Base-by-base conservation (phyloP, 1,140 invertebrate genomes). In the Aphaenogaster floridana region DNA sequence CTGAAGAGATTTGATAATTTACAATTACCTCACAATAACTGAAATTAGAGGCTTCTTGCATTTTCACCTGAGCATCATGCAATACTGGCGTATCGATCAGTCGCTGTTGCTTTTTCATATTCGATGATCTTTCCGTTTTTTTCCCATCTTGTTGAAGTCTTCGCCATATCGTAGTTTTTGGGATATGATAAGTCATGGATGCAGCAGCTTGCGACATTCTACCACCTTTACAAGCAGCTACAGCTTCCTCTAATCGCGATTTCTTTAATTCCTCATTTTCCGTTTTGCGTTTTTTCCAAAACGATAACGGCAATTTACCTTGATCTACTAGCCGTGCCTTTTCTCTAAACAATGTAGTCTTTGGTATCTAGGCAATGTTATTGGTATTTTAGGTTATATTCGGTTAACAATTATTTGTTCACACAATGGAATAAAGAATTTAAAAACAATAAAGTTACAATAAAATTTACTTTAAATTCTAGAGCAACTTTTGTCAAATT, bases 81-180 rank as follows among this genome's bases (percentile, higher is more conserved):
- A 79, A 28, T n/a, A 50, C 45, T 50, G 87, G 28, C 4, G n/a
- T 50, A 28, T 87, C 68, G 13, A 21, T 17, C 42, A 61, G 2
- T 52, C 66, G 66, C 66, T 86, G 84, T 9, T 86, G 48, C 15
- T 87, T 91, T 45, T 83, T 92, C 8, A 69, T 50, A 36, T 71
- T 89, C 15, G 66, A 34, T 1, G 48, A 59, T 34, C 61, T 72
- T 71, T 91, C 81, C 3, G 84, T 77, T n/a, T 92, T 93, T 72
- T 92, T 69, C 7, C 88, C 86, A 42, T 94, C 93, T 66, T 96
- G 95, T 69, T 96, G 96, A 6, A 97, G 91, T 74, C 96, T 94
- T 42, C 96, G 95, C 96, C 96, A 97, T 36, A 97, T 96, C 0
- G 96, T 97, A n/a, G 96, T 96, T 92, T 97, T 97, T 36, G 96